Conservation (phyloP, 2,797 vertebrate species). For the Acomys russatus region DNA sequence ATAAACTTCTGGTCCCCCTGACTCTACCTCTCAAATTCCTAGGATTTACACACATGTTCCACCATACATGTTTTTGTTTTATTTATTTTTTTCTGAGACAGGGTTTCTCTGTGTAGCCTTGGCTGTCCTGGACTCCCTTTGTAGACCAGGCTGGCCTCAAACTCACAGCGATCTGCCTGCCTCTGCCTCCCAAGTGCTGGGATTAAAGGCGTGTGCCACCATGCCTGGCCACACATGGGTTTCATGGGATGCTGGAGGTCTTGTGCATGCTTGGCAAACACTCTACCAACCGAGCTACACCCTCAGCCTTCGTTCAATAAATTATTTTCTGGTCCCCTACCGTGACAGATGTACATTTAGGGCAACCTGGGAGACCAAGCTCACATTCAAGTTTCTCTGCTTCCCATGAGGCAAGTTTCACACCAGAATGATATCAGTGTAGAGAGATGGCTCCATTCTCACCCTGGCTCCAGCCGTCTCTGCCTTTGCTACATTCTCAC, state of each 20-base stretch:
- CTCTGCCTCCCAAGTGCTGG: neutral
- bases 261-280: neutral
- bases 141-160: neutral
- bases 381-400: neutral
- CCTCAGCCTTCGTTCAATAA: neutral
- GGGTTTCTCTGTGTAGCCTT: no score
- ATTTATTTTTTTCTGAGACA: no score
- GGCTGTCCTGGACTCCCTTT: no score
- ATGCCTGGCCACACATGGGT: neutral
- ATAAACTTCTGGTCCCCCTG: neutral
- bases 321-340: neutral
- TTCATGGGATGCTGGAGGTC: neutral
- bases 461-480: neutral
- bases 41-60: neutral
- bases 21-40: neutral
- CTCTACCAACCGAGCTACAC: neutral
- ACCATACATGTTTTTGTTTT: neutral
- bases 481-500: neutral
- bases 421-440: neutral
- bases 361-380: neutral
- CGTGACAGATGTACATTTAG: neutral
- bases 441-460: neutral
- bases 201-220: neutral
- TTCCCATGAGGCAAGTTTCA: neutral
- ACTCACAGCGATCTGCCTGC: neutral